Evolutionary conservation across 2,888 invertebrate genomes (phyloP), one percentile per base, ranked within the genome.

Genomic region (Tineola bisselliella): DNA sequence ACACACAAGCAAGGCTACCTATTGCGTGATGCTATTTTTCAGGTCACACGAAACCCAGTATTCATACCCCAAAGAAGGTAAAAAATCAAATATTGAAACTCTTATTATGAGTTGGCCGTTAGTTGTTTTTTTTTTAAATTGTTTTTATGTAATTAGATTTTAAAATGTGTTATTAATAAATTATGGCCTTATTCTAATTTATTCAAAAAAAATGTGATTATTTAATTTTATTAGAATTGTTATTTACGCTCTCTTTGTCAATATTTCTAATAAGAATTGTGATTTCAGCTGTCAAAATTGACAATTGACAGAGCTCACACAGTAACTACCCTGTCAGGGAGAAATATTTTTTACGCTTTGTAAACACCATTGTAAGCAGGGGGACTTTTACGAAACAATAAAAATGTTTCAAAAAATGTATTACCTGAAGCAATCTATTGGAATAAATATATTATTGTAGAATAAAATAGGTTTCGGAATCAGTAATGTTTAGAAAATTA

Each of bases 11-110:
- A 18, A 17, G 48, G 48, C 54, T 54, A 54, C 54, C 48, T 25
- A 18, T 54, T 54, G 54, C 54, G 54, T 54, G 54, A 54, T 25
- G 8, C 17, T 25, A 54, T 54, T 54, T 54, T 54, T 54, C 54
- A 54, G 54, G 54, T 13, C 54, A 18, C 54, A 54, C 54, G 54
- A 54, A 54, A 54, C 54, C 19, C 11, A 17, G 12, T 17, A 17
- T 2, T 48, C 25, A 10, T 54, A 25, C 17, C 18, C 8, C 52
- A 13, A 25, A 25, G 25, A 44, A 15, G 54, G 54, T 8, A 25
- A 25, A 25, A 54, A 54, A 54, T 25, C 48, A 54, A 25, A 25
- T 54, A 54, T 12, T 54, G 25, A 54, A 54, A 54, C 48, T 3
- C 8, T 10, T 48, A 10, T 48, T 17, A 48, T 48, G 48, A 15